A percentile compares a stretch with the other conserved stretches of the same genome.
phyloP scores from a whole-genome alignment of 2,888 invertebrate genomes.

The Pseudococcus longispinus region DNA sequence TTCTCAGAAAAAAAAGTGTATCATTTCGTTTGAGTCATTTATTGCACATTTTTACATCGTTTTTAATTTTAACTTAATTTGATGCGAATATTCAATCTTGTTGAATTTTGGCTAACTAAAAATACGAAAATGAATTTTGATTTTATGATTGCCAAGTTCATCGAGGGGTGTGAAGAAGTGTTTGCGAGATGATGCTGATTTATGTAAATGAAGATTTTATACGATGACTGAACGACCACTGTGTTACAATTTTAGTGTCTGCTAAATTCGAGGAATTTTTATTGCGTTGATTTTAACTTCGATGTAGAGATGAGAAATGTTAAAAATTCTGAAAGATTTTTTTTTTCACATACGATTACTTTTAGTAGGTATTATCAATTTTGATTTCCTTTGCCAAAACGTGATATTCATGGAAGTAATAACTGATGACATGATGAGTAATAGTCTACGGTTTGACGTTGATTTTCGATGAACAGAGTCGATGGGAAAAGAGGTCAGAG shows the following conservation, averaged over 20 bases:
- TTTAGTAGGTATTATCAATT: not conserved
- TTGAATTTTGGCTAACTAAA: not conserved
- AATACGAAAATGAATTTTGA: not conserved
- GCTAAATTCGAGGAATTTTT: not conserved
- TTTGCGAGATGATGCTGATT: not conserved
- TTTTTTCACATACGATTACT: not conserved
- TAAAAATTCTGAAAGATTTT: not conserved
- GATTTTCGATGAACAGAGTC: not conserved
- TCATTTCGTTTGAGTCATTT: not conserved
- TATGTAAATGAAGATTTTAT: not conserved
- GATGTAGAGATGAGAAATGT: not conserved
- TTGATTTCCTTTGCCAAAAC: not conserved
- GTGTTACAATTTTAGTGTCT: not conserved
- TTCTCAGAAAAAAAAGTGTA: not conserved
- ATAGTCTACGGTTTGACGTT: not conserved
- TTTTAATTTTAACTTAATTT: not conserved
- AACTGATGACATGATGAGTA: not conserved
- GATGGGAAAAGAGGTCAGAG: too few relatives aligned
- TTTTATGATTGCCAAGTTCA: not conserved
- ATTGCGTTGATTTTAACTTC: not conserved
- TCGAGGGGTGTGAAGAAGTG: too few relatives aligned
- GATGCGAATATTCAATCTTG: not conserved
- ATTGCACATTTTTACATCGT: not conserved
- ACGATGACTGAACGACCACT: not conserved
- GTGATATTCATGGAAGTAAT: not conserved